These are phyloP conservation scores for Ernsta delagoae DNA, from an alignment of 2,888 invertebrate species.

Conservation along the genomic window DNA sequence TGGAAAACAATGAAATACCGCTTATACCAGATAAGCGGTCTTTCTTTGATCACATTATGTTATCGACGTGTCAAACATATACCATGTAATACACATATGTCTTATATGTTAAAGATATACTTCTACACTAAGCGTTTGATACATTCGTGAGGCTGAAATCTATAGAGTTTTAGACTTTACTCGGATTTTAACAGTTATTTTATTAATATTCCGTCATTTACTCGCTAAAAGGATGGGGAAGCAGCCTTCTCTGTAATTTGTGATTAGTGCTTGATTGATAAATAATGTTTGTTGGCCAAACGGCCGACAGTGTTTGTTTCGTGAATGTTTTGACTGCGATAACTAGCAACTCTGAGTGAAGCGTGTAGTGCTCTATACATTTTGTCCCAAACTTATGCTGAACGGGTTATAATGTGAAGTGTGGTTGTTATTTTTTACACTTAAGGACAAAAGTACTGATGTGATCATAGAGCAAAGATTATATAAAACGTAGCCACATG, in stretches of 20 bases:
- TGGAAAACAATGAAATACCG: no score
- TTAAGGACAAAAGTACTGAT: conserved; percentile 77
- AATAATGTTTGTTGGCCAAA: background rate
- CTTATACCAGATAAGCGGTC: no score
- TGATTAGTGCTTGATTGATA: background rate
- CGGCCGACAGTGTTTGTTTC: background rate
- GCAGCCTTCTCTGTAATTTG: background rate
- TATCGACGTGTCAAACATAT: no score
- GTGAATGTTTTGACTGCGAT: conserved; percentile 4
- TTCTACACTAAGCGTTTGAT: conserved; percentile 8
- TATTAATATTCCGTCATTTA: background rate
- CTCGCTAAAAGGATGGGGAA: conserved; percentile 5
- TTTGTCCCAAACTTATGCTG: conserved; percentile 13
- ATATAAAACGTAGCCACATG: conserved; percentile 51
- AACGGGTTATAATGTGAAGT: conserved; percentile 14
- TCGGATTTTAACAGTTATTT: conserved; percentile 8
- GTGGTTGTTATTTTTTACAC: conserved; percentile 51
- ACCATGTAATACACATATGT: no score
- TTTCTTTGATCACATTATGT: no score
- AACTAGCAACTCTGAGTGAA: conserved; percentile 12
- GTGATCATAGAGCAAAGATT: conserved; percentile 77
- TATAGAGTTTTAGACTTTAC: conserved; percentile 27
- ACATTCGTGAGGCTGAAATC: conserved; percentile 25
- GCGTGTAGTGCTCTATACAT: conserved; percentile 16
- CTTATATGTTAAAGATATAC: background rate